Percentiles rank a stretch among this genome's conserved stretches.
Evolutionary conservation across 2,888 invertebrate species (phyloP).

Genomic region (Stenodera caucasica): DNA sequence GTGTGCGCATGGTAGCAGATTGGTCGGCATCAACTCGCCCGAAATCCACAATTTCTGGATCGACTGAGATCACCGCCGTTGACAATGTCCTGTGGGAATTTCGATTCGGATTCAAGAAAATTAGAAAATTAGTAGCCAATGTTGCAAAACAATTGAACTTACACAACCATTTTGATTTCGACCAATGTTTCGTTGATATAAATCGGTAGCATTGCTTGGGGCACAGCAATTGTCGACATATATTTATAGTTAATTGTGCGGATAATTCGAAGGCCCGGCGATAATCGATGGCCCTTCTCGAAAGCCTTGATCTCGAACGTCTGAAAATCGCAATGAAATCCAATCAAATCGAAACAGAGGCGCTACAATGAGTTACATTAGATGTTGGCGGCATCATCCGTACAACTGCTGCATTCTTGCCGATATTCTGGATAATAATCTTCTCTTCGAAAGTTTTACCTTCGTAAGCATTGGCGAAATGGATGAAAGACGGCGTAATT

Average conservation of each 20-base stretch:
- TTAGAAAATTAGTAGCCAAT: too few relatives aligned
- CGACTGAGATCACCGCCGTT: slow-evolving; percentile 41
- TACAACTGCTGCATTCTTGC: slow-evolving; percentile 46
- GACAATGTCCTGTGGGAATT: slow-evolving; percentile 37
- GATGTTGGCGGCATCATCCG: slow-evolving; percentile 51
- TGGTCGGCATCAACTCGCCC: slow-evolving; percentile 54
- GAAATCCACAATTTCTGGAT: slow-evolving; percentile 52
- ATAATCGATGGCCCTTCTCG: slow-evolving; percentile 36
- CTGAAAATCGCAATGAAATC: slow-evolving; percentile 40
- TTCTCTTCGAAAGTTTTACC: slow-evolving; percentile 48
- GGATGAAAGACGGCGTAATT: slow-evolving; percentile 50
- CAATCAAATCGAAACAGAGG: not conserved
- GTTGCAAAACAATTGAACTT: slow-evolving; percentile 27
- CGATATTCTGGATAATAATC: slow-evolving; percentile 51
- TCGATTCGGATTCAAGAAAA: too few relatives aligned
- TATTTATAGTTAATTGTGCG: slow-evolving; percentile 49
- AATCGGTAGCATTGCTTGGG: slow-evolving; percentile 47
- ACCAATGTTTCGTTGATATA: slow-evolving; percentile 47
- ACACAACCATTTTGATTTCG: slow-evolving; percentile 49
- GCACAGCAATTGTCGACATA: slow-evolving; percentile 42
- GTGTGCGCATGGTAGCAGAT: slow-evolving; percentile 48
- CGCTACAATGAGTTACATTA: slow-evolving; percentile 47
- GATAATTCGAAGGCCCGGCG: slow-evolving; percentile 52
- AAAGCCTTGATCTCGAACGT: slow-evolving; percentile 48
- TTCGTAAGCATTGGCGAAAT: slow-evolving; percentile 54